Conservation (phyloP, 2,113 vertebrate genomes). For the Chroicocephalus ridibundus region DNA sequence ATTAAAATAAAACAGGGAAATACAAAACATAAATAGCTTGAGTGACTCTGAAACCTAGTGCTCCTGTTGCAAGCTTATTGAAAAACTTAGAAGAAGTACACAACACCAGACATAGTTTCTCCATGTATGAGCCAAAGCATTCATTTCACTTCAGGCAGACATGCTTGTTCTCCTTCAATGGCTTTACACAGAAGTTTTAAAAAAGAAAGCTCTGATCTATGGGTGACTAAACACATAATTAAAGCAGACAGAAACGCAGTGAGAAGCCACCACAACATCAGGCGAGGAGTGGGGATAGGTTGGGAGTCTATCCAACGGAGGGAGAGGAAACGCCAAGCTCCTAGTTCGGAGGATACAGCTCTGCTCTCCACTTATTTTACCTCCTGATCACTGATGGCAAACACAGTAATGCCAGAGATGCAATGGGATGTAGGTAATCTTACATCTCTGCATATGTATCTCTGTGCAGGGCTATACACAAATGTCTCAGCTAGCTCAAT, state of each 20-base stretch:
- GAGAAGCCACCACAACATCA: background rate
- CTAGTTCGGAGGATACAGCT: background rate
- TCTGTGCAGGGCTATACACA: background rate
- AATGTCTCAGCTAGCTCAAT: fast-evolving
- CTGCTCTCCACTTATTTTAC: background rate
- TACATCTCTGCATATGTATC: fast-evolving
- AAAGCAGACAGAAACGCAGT: background rate
- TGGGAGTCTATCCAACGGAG: background rate
- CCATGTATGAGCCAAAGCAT: background rate
- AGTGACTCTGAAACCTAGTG: background rate
- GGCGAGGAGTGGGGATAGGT: background rate
- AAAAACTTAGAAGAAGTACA: background rate
- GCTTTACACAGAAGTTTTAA: background rate
- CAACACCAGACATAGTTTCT: background rate
- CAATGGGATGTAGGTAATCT: background rate
- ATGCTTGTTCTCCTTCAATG: background rate
- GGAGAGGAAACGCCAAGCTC: background rate
- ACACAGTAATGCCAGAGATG: fast-evolving
- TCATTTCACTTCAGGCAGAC: background rate
- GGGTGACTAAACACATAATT: background rate
- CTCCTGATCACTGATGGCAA: background rate
- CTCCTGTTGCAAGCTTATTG: background rate
- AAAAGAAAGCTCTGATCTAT: background rate
- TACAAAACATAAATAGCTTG: background rate
- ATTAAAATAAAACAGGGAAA: background rate